Evolutionary conservation across 2,113 vertebrate genomes (phyloP), one percentile per base, ranked within the genome.

Genomic region (Aptenodytes patagonicus): DNA sequence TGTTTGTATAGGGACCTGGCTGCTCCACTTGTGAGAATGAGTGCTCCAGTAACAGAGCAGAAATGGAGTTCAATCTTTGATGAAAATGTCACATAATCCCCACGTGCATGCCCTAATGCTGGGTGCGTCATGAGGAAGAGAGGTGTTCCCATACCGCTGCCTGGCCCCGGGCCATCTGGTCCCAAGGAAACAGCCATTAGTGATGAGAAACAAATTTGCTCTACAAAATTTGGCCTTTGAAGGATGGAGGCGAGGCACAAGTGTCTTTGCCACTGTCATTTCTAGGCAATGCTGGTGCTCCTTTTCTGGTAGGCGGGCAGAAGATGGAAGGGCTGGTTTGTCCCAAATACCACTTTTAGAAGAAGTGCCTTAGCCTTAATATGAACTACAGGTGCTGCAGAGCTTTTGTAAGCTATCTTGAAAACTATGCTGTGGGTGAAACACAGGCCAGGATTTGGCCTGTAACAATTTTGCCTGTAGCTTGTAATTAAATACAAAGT

Each of bases 391-490:
- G 57, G 40, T 72, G 57, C 54, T 82, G 44, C 36, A 57, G 62
- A 79, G 10, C 54, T 79, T 72, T 75, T 69, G 17, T 62, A 70
- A 87, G 19, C 34, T 76, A 0, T 47, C 49, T 85, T 68, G 38
- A 62, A 92, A 87, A 71, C 49, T 69, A 2, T 84, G 57, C 65
- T 76, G 20, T 79, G n/a, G 66, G 47, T 7, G 12, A 93, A 84
- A 82, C 40, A 18, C 6, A 10, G 84, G 42, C 36, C 83, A 83
- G 28, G 17, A 82, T 87, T 85, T 97, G 73, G 25, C 82, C 78
- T 83, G 34, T 55, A 71, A 90, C n/a, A 95, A 17, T 95, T 93
- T 95, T 88, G 66, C 84, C 84, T 87, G 55, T 91, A 88, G 93
- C 75, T 91, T 91, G 55, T 70, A 92, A 60, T 92, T 92, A 97